Conservation (phyloP, 2,113 vertebrate genomes). For the Peromyscus californicus region DNA sequence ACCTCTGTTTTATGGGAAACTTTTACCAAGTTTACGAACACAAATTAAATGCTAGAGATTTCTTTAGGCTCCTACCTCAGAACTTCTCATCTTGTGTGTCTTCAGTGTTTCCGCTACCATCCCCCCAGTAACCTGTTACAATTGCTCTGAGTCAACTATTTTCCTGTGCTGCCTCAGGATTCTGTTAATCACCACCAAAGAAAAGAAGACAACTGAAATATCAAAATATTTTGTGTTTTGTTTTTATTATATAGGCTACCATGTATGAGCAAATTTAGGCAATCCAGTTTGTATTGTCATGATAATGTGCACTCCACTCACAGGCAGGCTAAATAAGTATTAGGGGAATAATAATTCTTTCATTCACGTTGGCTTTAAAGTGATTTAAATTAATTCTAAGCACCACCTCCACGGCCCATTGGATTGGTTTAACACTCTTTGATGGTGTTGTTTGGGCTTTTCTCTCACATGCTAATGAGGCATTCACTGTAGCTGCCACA, state of each 20-base stretch:
- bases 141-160: neutral
- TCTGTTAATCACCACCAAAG: neutral
- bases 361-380: constrained; percentile 70
- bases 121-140: neutral
- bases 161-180: neutral
- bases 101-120: neutral
- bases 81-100: neutral
- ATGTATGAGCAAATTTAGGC: constrained; percentile 34
- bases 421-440: constrained; percentile 71
- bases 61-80: neutral
- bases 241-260: constrained; percentile 1
- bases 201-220: constrained; percentile 22
- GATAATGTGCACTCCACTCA: constrained; percentile 32
- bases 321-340: constrained; percentile 14
- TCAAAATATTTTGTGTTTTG: constrained; percentile 65
- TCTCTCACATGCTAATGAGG: constrained; percentile 84
- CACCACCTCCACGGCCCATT: constrained; percentile 45
- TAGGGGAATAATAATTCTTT: constrained; percentile 63
- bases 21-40: neutral
- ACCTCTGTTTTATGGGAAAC: neutral
- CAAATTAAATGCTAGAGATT: constrained; percentile 25
- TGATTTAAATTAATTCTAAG: constrained; percentile 78
- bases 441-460: constrained; percentile 81
- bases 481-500: constrained; percentile 72
- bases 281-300: neutral